Base-by-base conservation (phyloP, 2,888 invertebrate species). In the Mythimna lalbum region DNA sequence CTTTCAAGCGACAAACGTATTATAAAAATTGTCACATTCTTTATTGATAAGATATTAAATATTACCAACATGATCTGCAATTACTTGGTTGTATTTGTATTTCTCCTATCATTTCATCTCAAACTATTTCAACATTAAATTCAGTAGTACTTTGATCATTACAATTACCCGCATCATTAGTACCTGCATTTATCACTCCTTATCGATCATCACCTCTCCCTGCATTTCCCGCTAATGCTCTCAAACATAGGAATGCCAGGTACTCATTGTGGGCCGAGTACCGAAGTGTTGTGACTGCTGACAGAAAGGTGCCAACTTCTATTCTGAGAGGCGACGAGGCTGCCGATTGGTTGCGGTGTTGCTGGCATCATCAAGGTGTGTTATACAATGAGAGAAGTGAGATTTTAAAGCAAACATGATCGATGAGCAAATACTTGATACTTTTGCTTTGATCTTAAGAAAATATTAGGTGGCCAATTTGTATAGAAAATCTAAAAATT, bases 241-340 rank as follows among this genome's bases (percentile, higher is more conserved):
- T 65, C 59, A 33, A 68, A 69, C 69, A 69, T 21, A 63, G 69
- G 79, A 78, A 78, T 78, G 69, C 53, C 69, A 78, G 78, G 80
- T 79, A 71, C 19, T 64, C 57, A n/a, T 27, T 21, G 57, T 21
- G n/a, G 50, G 57, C 31, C 49, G 55, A 63, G 65, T 65, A 72
- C 59, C 49, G 62, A 69, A 65, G 61, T 83, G 81, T 83, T 83
- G 75, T 83, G 86, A 85, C 75, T 87, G 87, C 83, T 90, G 89
- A 90, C 83, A 87, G 89, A 87, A 62, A 76, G 78, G 73, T 87
- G 89, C 88, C 89, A 89, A 86, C 68, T 75, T 73, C 72, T 81
- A 77, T 87, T 85, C 82, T 78, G 74, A 79, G 86, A 73, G 78
- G 50, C 73, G 47, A 62, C 64, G 68, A 71, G 69, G 57, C 63